These are phyloP conservation scores for Pterostichus madidus DNA, from an alignment of 2,888 invertebrate species.

Conservation along the genomic window DNA sequence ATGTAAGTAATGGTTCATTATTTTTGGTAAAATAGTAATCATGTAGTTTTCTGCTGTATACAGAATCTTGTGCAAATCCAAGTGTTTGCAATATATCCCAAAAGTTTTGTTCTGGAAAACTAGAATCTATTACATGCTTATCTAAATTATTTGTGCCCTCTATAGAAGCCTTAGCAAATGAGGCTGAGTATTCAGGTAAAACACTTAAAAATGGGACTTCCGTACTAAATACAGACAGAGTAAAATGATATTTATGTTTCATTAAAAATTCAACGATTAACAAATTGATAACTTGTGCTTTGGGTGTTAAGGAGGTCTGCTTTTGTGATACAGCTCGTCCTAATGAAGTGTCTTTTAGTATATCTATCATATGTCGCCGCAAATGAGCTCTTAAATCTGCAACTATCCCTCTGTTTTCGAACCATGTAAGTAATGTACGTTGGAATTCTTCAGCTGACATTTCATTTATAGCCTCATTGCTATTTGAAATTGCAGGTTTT, in stretches of 20 bases:
- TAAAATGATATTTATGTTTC: slow-evolving; percentile 80
- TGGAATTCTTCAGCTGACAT: slow-evolving; percentile 79
- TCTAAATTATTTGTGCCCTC: slow-evolving; percentile 9
- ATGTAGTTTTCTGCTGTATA: slow-evolving; percentile 69
- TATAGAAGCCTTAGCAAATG: slow-evolving; percentile 17
- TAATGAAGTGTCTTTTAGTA: slow-evolving; percentile 78
- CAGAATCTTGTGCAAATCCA: slow-evolving; percentile 70
- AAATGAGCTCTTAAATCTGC: slow-evolving; percentile 81
- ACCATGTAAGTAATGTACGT: slow-evolving; percentile 80
- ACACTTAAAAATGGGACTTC: slow-evolving; percentile 81
- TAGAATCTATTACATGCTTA: slow-evolving; percentile 70
- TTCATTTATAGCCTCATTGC: slow-evolving; percentile 69
- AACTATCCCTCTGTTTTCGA: slow-evolving; percentile 82
- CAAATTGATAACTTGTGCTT: slow-evolving; percentile 81
- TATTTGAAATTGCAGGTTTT: slow-evolving; percentile 69
- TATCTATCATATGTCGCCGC: slow-evolving; percentile 80
- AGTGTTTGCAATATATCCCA: slow-evolving; percentile 77
- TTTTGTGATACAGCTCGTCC: slow-evolving; percentile 73
- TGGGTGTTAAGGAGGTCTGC: slow-evolving; percentile 77
- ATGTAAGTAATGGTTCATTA: slow-evolving; percentile 70
- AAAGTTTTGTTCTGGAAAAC: slow-evolving; percentile 78
- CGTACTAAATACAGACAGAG: slow-evolving; percentile 81
- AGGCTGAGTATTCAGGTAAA: slow-evolving; percentile 77
- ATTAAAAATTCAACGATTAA: slow-evolving; percentile 82
- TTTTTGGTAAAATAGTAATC: slow-evolving; percentile 68